These are phyloP conservation scores for Hippocampus guttulatus DNA, from an alignment of 2,113 vertebrate species.

Conservation along the genomic window DNA sequence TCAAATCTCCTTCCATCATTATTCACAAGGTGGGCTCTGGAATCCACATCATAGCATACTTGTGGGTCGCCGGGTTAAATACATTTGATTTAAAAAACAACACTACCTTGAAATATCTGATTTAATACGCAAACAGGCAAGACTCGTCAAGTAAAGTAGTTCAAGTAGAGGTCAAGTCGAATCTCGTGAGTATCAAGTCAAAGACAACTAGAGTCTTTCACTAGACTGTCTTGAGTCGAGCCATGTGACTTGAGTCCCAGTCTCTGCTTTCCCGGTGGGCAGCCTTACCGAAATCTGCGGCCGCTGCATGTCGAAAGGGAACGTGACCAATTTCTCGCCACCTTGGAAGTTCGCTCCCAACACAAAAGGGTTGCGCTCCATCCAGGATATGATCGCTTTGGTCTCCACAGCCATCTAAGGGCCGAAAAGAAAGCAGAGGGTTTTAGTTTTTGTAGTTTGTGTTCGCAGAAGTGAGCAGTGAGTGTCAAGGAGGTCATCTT, in stretches of 20 bases:
- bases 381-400: conserved; percentile 86
- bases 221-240: neutral
- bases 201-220: too few relatives aligned
- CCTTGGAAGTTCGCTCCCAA: conserved; percentile 93
- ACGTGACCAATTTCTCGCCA: conserved; percentile 87
- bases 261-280: too few relatives aligned
- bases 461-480: too few relatives aligned
- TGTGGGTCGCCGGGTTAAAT: too few relatives aligned
- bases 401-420: conserved; percentile 85
- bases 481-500: too few relatives aligned
- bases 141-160: neutral
- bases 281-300: conserved; percentile 51
- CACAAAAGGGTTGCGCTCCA: conserved; percentile 90
- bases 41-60: too few relatives aligned
- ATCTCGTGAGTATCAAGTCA: neutral
- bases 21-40: too few relatives aligned
- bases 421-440: neutral
- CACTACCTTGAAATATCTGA: too few relatives aligned
- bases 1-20: too few relatives aligned
- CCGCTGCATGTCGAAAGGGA: conserved; percentile 74
- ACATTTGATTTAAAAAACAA: too few relatives aligned
- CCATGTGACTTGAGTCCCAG: neutral
- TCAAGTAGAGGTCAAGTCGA: neutral
- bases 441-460: too few relatives aligned
- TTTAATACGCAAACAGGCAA: too few relatives aligned